Conservation (phyloP, 2,113 vertebrate species). For the Aix galericulata region DNA sequence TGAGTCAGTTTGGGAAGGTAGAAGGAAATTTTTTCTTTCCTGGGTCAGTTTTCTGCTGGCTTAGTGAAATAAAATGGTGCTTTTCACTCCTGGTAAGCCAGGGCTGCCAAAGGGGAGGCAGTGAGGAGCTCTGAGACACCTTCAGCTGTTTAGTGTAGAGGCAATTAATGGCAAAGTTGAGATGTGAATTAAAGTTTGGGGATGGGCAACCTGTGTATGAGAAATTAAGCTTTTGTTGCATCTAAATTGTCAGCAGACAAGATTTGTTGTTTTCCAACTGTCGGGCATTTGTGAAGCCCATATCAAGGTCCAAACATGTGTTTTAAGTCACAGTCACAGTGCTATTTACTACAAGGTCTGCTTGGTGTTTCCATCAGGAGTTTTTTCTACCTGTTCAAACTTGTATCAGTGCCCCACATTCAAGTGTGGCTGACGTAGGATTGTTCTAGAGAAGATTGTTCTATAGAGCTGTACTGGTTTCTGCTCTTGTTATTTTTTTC, state of each 20-base stretch:
- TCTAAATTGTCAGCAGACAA: not conserved
- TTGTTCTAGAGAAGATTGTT: not conserved
- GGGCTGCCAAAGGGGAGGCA: not conserved
- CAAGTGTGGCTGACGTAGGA: not conserved
- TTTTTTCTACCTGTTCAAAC: not conserved
- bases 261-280: not conserved
- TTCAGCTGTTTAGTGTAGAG: not conserved
- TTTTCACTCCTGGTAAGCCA: not conserved
- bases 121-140: not conserved
- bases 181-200: not conserved
- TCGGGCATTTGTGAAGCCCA: not conserved
- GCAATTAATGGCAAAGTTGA: not conserved
- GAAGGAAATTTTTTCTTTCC: not conserved
- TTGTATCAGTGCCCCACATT: not conserved
- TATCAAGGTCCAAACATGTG: not conserved
- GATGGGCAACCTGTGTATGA: not conserved
- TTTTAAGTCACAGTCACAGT: not conserved
- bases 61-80: not conserved
- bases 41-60: not conserved
- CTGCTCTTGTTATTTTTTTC: not conserved
- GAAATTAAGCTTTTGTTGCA: not conserved
- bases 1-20: not conserved
- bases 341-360: not conserved
- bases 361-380: not conserved
- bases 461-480: not conserved